Evolutionary conservation across 2,888 invertebrate genomes (phyloP).

Genomic region (Caenorhabditis macrosperma): DNA sequence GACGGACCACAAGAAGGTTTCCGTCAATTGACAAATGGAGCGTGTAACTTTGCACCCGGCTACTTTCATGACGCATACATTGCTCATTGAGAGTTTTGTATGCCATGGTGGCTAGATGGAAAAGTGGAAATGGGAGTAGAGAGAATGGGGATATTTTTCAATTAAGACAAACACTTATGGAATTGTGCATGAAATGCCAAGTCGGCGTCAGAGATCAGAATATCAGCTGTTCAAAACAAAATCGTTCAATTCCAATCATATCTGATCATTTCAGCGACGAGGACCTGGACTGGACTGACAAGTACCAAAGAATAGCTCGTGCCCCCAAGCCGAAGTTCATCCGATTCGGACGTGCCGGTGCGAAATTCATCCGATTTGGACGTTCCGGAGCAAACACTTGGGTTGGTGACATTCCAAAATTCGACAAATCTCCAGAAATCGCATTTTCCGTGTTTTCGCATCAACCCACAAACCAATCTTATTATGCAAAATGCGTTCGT

Average conservation of each 20-base stretch:
- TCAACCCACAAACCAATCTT: not conserved
- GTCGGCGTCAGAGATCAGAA: not conserved
- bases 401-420: conserved; percentile 50
- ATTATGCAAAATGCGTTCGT: not conserved
- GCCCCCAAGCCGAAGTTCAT: conserved; percentile 78
- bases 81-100: conserved; percentile 8
- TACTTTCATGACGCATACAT: conserved; percentile 35
- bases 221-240: not conserved
- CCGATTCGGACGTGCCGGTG: conserved; percentile 75
- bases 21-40: conserved; percentile 27
- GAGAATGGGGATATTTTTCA: not conserved
- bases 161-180: not conserved
- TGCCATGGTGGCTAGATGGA: not conserved
- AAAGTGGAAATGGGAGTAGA: not conserved
- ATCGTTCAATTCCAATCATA: not conserved
- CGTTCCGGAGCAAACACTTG: conserved; percentile 69
- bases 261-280: conserved; percentile 53
- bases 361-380: conserved; percentile 78
- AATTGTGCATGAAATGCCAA: no score
- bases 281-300: conserved; percentile 33
- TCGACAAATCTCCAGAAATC: conserved; percentile 11
- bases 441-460: conserved; percentile 8
- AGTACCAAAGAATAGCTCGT: conserved; percentile 58
- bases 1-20: not conserved
- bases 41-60: conserved; percentile 26